Base-by-base conservation (phyloP, 2,888 invertebrate genomes). In the Cheilosia urbana region DNA sequence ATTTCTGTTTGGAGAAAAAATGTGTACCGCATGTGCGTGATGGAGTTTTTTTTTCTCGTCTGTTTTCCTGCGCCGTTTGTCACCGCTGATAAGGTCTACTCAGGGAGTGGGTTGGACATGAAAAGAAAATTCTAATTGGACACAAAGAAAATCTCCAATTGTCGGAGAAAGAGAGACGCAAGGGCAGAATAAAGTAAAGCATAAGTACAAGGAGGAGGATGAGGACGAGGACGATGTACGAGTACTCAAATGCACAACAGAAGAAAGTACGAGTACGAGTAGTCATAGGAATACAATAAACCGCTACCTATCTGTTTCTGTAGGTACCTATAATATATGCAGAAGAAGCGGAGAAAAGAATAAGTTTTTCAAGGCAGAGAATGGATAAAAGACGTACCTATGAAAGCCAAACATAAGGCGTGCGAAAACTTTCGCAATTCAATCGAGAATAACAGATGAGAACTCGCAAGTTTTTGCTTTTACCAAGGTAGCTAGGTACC, bases 71-170 rank as follows among this genome's bases (percentile, higher is more conserved):
- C 40, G 21, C 15, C n/a, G 17, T 71, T 21, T 24, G 19, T 40
- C 58, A 73, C 63, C 55, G 63, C 55, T 17, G 51, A 66, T 65
- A 78, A 77, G 68, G 65, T 47, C 60, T 42, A 40, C 53, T 42
- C 19, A 9, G 17, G 13, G 72, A 60, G 77, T 78, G 68, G 66
- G 71, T 40, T 47, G 53, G 51, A 51, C 21, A 62, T 65, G 62
- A 77, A 80, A 65, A 72, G 68, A 85, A 85, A 72, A 81, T 77
- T 85, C 85, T 85, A 85, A 85, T 85, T 81, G 85, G 85, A 76
- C 62, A 85, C 85, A 85, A 81, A 85, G 57, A 49, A 65, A 68
- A 60, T 69, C 66, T 58, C 47, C 69, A 75, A 75, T 80, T 65
- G 58, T 42, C 62, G 62, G 49, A 11, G 19, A 47, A 27, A 4